Conservation (phyloP, 2,797 vertebrate genomes). For the Melanogrammus aeglefinus region DNA sequence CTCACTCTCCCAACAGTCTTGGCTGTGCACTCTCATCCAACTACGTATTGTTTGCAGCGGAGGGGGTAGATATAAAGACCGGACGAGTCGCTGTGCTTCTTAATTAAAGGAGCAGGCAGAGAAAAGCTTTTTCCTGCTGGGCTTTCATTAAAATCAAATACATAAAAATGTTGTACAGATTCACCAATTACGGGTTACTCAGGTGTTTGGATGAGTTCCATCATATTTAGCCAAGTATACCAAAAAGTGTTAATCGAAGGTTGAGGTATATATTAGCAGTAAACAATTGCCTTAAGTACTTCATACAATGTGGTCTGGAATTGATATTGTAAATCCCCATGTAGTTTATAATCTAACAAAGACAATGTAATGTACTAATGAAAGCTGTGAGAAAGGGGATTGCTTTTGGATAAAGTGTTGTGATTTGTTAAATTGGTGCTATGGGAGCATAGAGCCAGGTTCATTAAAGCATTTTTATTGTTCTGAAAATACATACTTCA, state of each 20-base stretch:
- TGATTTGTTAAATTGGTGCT: conserved; percentile 26
- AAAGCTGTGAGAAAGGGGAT: conserved; percentile 17
- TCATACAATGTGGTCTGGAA: background rate
- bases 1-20: no score
- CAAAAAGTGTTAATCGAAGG: background rate
- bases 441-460: conserved; percentile 27
- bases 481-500: conserved; percentile 9
- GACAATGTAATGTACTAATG: background rate
- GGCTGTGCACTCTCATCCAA: no score
- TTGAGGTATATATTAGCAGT: background rate
- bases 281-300: background rate
- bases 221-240: background rate
- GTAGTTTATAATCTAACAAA: background rate
- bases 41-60: no score
- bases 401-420: conserved; percentile 23
- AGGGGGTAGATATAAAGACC: no score
- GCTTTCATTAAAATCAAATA: no score
- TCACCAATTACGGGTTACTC: no score
- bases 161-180: no score
- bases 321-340: background rate
- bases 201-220: no score
- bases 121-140: no score
- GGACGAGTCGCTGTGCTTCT: no score
- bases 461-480: conserved; percentile 25
- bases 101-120: no score